Base-by-base conservation (phyloP, 1,140 invertebrate species). In the Euwallacea fornicatus region DNA sequence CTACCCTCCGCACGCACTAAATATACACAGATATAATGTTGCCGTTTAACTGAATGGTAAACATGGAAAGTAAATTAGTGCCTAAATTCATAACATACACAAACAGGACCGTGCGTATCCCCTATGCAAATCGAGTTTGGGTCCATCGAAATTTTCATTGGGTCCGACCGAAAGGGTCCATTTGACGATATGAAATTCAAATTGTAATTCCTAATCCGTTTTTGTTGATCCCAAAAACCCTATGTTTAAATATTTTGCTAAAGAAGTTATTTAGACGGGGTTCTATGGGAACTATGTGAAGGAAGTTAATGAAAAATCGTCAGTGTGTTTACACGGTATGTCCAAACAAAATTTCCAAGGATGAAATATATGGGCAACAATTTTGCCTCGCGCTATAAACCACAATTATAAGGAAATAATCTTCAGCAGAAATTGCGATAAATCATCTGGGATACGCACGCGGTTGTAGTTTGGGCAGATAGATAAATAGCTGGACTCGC, bases 381-480 rank as follows among this genome's bases (percentile, higher is more conserved):
- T 54, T n/a, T 15, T 16, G 13, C 21, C 44, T 58, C 53, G 53
- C 53, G 66, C 55, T 42, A 68, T 68, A 68, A 68, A 68, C 58
- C 56, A 68, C 66, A 68, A 68, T 68, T 68, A 68, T 60, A 68
- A 68, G 66, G 66, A 68, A 68, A 68, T 68, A 68, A 68, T 68
- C 66, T 68, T 68, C 56, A 47, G 15, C 15, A 47, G 55, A 60
- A 61, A 60, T 59, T 42, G 42, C 42, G 58, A 61, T 68, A 68
- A 68, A 68, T 68, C 66, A 68, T 68, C 42, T 46, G n/a, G 44
- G 66, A 47, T 41, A 59, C 44, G 44, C 54, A 47, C 21, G 15
- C 43, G 58, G 66, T 47, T 42, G 42, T 10, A 21, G 44, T 47
- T 68, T 61, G 66, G 66, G 13, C 44, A 59, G 55, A 59, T 55